Evolutionary conservation across 2,888 invertebrate species (phyloP), one percentile per base, ranked within the genome.

Genomic region (Pocota personata): DNA sequence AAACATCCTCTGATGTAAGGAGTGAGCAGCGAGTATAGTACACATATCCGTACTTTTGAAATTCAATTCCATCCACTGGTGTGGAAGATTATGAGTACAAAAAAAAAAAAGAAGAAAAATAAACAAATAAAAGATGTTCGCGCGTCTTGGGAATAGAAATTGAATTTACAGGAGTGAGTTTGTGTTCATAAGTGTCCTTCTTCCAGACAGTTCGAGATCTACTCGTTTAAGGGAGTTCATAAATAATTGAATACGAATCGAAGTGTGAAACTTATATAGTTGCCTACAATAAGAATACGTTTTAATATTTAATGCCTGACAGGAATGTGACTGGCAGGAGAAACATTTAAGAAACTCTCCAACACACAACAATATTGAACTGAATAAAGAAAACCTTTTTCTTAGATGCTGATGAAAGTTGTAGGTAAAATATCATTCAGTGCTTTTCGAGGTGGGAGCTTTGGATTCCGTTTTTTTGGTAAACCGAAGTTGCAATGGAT

Each of bases 211-310:
- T 46, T 32, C 24, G 24, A 69, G 14, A 60, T 52, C 37, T 55
- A 43, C 46, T 66, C 62, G 48, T 55, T 62, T 16, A 19, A 24
- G 12, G 57, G 32, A 46, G 35, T 67, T 75, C 62, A 82, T 82
- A 62, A 82, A 82, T 82, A 69, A 75, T 75, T 75, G 60, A 75
- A 75, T 62, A 30, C 2, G 60, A 62, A 75, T 69, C 48, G 82
- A 82, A 67, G 75, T 60, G 66, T 71, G 50, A 80, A 72, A 73
- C 43, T 40, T 50, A 32, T 50, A 32, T 50, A 73, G 80, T 67
- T 50, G 37, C 43, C 58, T 57, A 14, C 40, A 48, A 40, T n/a
- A 67, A 48, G 35, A 67, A 62, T 52, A 48, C 8, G 1, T 55
- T 19, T 82, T 14, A 82, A 75, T 82, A 75, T 52, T 75, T 82